Evolutionary conservation across 2,888 invertebrate genomes (phyloP).

Genomic region (Drosophila yooni): DNA sequence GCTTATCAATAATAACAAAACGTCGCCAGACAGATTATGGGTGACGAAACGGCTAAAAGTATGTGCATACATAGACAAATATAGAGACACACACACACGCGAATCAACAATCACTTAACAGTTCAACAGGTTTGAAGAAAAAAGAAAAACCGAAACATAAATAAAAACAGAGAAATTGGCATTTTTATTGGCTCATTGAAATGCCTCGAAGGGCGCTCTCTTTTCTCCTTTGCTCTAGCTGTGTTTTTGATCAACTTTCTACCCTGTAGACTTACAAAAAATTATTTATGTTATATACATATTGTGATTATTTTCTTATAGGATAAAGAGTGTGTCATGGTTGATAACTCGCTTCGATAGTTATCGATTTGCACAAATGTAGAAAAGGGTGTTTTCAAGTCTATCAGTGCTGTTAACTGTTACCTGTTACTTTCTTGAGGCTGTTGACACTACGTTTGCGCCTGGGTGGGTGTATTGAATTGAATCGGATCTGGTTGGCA

Average conservation of each 20-base stretch:
- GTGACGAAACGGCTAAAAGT: slow-evolving; percentile 45
- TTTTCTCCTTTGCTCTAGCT: background rate
- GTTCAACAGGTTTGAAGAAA: slow-evolving; percentile 52
- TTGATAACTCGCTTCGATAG: background rate
- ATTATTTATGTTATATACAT: background rate
- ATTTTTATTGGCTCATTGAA: slow-evolving; percentile 43
- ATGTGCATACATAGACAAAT: slow-evolving; percentile 7
- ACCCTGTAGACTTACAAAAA: background rate
- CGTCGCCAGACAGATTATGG: slow-evolving; percentile 14
- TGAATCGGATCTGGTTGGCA: slow-evolving; percentile 30
- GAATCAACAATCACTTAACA: slow-evolving; percentile 25
- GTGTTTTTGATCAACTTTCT: slow-evolving; percentile 7
- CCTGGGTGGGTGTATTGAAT: slow-evolving; percentile 13
- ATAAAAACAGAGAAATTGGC: slow-evolving; percentile 29
- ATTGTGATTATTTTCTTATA: background rate
- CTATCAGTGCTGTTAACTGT: background rate
- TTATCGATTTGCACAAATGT: background rate
- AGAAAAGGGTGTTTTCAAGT: background rate
- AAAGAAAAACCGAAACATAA: background rate
- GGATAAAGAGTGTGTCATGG: background rate
- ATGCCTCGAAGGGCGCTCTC: slow-evolving; percentile 41
- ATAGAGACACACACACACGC: slow-evolving; percentile 4
- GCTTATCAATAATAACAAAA: slow-evolving; percentile 40
- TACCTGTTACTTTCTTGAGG: slow-evolving; percentile 16
- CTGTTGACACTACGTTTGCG: slow-evolving; percentile 49